Base-by-base conservation (phyloP, 2,797 vertebrate species). In the Sandelia bainsii region DNA sequence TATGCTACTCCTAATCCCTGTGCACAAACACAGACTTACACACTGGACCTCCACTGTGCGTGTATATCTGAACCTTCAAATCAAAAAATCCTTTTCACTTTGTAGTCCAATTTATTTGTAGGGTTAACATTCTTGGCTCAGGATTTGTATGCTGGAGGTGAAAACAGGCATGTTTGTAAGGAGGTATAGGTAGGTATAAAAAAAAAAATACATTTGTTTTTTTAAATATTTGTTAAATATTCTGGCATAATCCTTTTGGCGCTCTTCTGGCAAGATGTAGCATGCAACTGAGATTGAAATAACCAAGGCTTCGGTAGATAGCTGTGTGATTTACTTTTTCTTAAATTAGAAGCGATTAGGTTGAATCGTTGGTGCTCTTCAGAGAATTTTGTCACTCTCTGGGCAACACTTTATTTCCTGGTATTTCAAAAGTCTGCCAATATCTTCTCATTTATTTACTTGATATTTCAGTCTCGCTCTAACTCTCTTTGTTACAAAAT, bases 301-400 rank as follows among this genome's bases (percentile, higher is more conserved):
- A 81, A 45, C 42, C 23, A 53, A 79, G 59, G 34, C 67, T 67
- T 87, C 69, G 70, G 56, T 59, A 60, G 77, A 88, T 85, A 89
- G 73, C 73, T 14, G 45, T 44, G 64, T 77, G 0, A 81, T 88
- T 85, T 89, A 81, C 80, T 83, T 85, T 85, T 82, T 72, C 64
- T 82, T 83, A 81, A 87, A 86, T 88, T 83, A 83, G 81, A 91
- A 92, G 87, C 82, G 83, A 86, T 81, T 75, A 80, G 45, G 69
- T 78, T 75, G 77, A 81, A 73, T 85, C 70, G 64, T 27, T 22
- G 44, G 37, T 72, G 72, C 79, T 72, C 32, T 48, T 44, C 65
- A 77, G 44, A 65, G 69, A 77, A 75, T 80, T 71, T 34, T 78
- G 46, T 68, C 34, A 4, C 77, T 81, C 80, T 65, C 59, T 48